phyloP scores from a whole-genome alignment of 2,888 invertebrate species.

The Andrena praecox region DNA sequence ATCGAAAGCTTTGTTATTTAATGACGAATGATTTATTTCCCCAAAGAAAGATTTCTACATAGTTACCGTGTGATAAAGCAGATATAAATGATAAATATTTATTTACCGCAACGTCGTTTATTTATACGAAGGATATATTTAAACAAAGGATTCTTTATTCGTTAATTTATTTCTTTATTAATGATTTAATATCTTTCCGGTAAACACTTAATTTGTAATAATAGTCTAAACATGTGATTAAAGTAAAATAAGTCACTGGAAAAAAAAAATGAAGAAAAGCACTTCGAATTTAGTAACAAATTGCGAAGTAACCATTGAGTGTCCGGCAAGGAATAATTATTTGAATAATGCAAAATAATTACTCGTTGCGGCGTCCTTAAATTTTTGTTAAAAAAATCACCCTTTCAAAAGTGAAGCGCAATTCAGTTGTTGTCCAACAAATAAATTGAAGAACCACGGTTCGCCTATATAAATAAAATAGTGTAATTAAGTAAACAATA shows the following conservation, averaged over 20 bases:
- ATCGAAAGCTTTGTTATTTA: conserved; percentile 15
- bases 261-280: neutral
- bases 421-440: conserved; percentile 20
- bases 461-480: conserved; percentile 23
- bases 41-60: conserved; percentile 57
- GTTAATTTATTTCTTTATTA: conserved; percentile 47
- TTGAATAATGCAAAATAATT: neutral
- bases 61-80: conserved; percentile 61
- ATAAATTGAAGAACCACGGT: conserved; percentile 18
- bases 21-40: conserved; percentile 46
- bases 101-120: conserved; percentile 51
- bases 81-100: conserved; percentile 54
- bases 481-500: conserved; percentile 36
- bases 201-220: conserved; percentile 30
- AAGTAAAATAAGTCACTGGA: conserved; percentile 10
- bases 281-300: conserved; percentile 5
- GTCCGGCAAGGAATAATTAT: neutral
- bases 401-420: conserved; percentile 1
- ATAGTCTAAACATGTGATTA: conserved; percentile 18
- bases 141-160: conserved; percentile 40
- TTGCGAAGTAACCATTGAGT: neutral
- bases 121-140: conserved; percentile 50
- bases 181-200: conserved; percentile 16
- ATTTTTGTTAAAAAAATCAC: conserved; percentile 14
- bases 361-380: neutral